Percentiles rank a stretch among this genome's conserved stretches.
Evolutionary conservation across 1,140 invertebrate species (phyloP).

Genomic region (Latrodectus geometricus): DNA sequence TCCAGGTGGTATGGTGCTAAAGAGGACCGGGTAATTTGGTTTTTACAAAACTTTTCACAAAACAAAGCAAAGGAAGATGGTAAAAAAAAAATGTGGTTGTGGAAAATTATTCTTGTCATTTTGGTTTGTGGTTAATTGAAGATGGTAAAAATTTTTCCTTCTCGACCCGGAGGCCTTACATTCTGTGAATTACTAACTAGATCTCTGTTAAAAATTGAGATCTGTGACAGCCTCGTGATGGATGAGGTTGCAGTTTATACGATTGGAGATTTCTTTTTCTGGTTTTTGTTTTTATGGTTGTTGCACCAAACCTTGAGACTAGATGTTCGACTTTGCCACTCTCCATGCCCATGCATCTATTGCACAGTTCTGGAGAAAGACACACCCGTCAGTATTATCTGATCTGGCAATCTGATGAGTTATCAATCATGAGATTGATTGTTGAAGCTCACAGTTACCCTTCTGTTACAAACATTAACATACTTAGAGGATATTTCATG

Average conservation of each 20-base stretch:
- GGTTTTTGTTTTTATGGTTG: no score
- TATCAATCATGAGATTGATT: no score
- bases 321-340: no score
- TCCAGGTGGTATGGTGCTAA: constrained; percentile 52
- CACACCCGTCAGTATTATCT: no score
- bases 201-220: background rate
- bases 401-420: no score
- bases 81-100: background rate
- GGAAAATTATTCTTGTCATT: constrained; percentile 16
- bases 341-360: no score
- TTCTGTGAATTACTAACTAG: constrained; percentile 15
- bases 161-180: background rate
- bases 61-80: constrained; percentile 2
- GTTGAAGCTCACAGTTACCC: no score
- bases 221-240: constrained; percentile 23
- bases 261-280: no score
- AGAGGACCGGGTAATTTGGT: constrained; percentile 48
- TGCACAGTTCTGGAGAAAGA: no score
- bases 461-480: no score
- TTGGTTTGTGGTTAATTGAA: constrained; percentile 48
- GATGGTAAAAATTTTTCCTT: background rate
- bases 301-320: no score
- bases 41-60: background rate
- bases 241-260: background rate
- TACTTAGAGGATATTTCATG: no score